Evolutionary conservation across 2,888 invertebrate species (phyloP).

Genomic region (Archaeoteleia sp.): DNA sequence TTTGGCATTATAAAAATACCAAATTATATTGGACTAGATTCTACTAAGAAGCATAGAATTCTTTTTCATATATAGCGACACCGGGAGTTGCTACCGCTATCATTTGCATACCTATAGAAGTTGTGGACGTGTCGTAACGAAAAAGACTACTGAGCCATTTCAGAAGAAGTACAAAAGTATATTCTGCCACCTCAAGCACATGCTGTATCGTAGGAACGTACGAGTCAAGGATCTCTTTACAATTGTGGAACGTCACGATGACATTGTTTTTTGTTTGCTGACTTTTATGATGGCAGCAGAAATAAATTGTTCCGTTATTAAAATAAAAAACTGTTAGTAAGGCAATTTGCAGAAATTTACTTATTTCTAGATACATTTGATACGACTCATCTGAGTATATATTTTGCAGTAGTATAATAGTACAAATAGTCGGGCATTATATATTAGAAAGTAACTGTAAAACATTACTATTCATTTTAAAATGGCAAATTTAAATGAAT

Average conservation of each 20-base stretch:
- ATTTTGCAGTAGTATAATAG: too few species aligned
- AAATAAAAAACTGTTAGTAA: not conserved
- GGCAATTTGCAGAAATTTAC: too few species aligned
- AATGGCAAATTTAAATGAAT: too few species aligned
- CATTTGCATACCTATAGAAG: conserved; percentile 31
- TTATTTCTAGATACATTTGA: too few species aligned
- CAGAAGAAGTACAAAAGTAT: conserved; percentile 21
- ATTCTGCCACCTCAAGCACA: conserved; percentile 10
- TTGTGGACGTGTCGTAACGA: conserved; percentile 21
- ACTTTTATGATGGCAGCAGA: not conserved
- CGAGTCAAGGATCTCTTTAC: conserved; percentile 2
- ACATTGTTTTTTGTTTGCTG: conserved; percentile 2
- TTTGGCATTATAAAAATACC: too few species aligned
- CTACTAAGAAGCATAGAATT: conserved; percentile 18
- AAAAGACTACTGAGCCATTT: conserved; percentile 29
- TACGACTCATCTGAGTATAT: too few species aligned
- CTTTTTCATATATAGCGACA: conserved; percentile 9
- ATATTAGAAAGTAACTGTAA: too few species aligned
- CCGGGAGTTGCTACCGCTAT: conserved; percentile 22
- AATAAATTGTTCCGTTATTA: too few species aligned
- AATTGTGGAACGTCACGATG: conserved; percentile 7
- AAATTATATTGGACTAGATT: conserved; percentile 23
- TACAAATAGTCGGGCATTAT: too few species aligned
- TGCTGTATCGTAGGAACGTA: conserved; percentile 1
- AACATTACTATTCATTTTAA: too few species aligned